These are phyloP conservation scores for Rattus rattus DNA, from an alignment of 2,113 vertebrate genomes.

Conservation along the genomic window DNA sequence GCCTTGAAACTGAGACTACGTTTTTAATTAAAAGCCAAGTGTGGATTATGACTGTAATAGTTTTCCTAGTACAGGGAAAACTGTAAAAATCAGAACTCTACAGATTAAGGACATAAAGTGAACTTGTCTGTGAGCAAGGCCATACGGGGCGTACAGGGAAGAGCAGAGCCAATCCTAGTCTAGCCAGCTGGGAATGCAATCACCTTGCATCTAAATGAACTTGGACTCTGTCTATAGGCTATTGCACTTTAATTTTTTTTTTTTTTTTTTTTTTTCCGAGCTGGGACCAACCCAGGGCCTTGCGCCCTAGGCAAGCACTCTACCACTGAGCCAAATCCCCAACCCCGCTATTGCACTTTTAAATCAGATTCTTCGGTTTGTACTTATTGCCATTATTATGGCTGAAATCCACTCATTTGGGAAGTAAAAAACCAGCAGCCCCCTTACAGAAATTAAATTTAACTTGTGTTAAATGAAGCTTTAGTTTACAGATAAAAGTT, in stretches of 20 bases:
- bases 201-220: background rate
- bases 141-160: background rate
- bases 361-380: background rate
- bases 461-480: background rate
- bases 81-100: background rate
- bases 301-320: no score
- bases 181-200: background rate
- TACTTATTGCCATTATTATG: background rate
- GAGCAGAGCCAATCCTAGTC: background rate
- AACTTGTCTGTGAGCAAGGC: background rate
- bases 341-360: background rate
- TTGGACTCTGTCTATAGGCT: background rate
- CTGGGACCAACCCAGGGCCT: no score
- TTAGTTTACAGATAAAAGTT: conserved; percentile 38
- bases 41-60: background rate
- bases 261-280: no score
- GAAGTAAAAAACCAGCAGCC: background rate
- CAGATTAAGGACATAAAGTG: background rate
- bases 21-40: background rate
- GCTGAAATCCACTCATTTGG: background rate
- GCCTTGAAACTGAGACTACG: background rate
- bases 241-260: no score
- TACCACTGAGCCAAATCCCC: no score
- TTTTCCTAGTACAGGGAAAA: background rate
- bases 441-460: background rate